Percentiles rank a stretch among this genome's conserved stretches.
phyloP scores from a whole-genome alignment of 2,113 vertebrate species.

The Rhinopomastus cyanomelas region DNA sequence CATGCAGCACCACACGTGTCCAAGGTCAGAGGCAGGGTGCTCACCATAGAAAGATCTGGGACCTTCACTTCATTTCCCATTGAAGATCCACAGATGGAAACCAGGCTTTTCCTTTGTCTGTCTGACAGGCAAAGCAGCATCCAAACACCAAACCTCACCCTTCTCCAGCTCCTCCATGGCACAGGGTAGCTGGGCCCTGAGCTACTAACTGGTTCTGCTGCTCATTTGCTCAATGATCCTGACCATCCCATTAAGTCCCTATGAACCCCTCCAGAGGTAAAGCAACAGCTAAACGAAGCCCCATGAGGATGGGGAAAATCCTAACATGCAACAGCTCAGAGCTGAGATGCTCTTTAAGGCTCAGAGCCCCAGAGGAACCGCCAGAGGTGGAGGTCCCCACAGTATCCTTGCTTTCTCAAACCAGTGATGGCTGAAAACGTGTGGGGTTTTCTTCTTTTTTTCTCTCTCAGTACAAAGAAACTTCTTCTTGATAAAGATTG shows the following conservation, averaged over 20 bases:
- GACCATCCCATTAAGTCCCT: accelerated
- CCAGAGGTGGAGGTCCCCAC: background rate
- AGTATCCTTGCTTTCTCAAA: background rate
- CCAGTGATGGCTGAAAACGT: background rate
- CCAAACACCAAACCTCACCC: background rate
- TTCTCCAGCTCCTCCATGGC: background rate
- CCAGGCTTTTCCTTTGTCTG: background rate
- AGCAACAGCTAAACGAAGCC: background rate
- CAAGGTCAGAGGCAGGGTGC: background rate
- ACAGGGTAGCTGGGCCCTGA: accelerated
- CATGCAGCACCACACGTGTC: background rate
- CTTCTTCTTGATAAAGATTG: slow-evolving; percentile 33
- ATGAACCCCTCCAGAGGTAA: background rate
- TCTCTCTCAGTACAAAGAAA: background rate
- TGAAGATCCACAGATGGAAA: background rate
- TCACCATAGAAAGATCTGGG: background rate
- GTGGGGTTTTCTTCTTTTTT: background rate
- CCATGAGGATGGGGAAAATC: background rate
- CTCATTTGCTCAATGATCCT: background rate
- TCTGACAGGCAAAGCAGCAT: background rate
- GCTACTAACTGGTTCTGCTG: background rate
- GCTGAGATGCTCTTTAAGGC: background rate
- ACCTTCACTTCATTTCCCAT: background rate
- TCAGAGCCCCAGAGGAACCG: background rate
- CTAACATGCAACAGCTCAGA: accelerated